These are phyloP conservation scores for Gymnothorax reevesii DNA, from an alignment of 2,797 vertebrate species.

Conservation along the genomic window DNA sequence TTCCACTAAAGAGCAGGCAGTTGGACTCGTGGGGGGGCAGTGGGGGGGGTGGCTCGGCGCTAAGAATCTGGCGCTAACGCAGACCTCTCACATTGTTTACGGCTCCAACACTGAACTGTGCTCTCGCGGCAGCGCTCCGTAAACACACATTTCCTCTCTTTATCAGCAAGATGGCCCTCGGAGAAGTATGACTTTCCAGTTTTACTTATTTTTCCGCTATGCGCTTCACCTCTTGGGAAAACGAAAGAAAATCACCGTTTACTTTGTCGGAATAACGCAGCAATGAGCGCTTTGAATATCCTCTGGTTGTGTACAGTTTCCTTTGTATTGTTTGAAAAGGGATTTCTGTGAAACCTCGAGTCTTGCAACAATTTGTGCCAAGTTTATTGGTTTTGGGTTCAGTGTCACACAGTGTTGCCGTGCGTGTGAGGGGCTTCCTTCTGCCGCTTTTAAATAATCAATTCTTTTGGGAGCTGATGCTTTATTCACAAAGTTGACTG, in stretches of 20 bases:
- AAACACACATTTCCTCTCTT: slow-evolving; percentile 92
- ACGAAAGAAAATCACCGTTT: not conserved
- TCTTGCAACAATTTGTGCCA: not conserved
- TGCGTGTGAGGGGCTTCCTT: not conserved
- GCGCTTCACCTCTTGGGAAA: slow-evolving; percentile 79
- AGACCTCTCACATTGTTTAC: slow-evolving; percentile 77
- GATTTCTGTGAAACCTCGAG: not conserved
- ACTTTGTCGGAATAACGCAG: slow-evolving; percentile 27
- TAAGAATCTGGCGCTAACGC: slow-evolving; percentile 70
- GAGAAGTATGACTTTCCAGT: slow-evolving; percentile 79
- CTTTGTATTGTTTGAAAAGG: not conserved
- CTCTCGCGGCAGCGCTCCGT: slow-evolving; percentile 75
- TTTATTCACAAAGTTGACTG: slow-evolving; percentile 40
- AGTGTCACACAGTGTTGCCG: not conserved
- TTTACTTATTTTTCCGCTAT: slow-evolving; percentile 72
- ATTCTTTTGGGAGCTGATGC: slow-evolving; percentile 27
- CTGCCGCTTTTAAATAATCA: not conserved
- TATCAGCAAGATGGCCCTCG: slow-evolving; percentile 78
- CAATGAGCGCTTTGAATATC: not conserved
- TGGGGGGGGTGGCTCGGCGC: no score
- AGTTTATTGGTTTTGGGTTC: not conserved
- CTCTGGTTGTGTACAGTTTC: not conserved
- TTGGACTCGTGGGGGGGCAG: slow-evolving; percentile 63
- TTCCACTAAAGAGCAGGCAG: slow-evolving; percentile 70
- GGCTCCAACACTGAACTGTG: slow-evolving; percentile 76